These are phyloP conservation scores for Calyptomena viridis DNA, from an alignment of 2,113 vertebrate genomes.

Conservation along the genomic window DNA sequence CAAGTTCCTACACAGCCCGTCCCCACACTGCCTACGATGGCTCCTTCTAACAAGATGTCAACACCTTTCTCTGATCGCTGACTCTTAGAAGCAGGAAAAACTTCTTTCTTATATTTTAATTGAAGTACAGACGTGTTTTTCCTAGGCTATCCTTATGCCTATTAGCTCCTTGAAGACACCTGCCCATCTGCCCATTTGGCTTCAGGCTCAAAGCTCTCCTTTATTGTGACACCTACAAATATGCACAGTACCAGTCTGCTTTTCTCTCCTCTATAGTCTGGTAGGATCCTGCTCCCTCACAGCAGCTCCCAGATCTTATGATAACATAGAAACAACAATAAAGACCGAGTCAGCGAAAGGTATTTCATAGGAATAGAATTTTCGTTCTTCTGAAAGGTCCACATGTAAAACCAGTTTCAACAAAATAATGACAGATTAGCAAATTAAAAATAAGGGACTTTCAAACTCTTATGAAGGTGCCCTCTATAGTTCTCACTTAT, in stretches of 20 bases:
- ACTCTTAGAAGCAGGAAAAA: neutral
- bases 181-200: neutral
- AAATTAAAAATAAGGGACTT: neutral
- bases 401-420: neutral
- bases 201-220: neutral
- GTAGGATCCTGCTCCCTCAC: neutral
- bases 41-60: neutral
- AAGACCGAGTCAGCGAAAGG: neutral
- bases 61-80: neutral
- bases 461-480: neutral
- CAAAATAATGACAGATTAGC: neutral
- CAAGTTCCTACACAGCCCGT: neutral
- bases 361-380: neutral
- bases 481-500: neutral
- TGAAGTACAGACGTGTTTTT: neutral
- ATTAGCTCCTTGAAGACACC: neutral
- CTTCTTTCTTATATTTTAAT: neutral
- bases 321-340: neutral
- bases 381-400: neutral
- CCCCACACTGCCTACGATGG: neutral
- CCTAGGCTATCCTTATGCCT: neutral
- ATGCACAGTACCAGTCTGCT: fast-evolving
- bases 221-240: neutral
- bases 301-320: neutral
- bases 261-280: neutral